Evolutionary conservation across 2,113 vertebrate genomes (phyloP), one percentile per base, ranked within the genome.

Genomic region (Xenus cinereus): DNA sequence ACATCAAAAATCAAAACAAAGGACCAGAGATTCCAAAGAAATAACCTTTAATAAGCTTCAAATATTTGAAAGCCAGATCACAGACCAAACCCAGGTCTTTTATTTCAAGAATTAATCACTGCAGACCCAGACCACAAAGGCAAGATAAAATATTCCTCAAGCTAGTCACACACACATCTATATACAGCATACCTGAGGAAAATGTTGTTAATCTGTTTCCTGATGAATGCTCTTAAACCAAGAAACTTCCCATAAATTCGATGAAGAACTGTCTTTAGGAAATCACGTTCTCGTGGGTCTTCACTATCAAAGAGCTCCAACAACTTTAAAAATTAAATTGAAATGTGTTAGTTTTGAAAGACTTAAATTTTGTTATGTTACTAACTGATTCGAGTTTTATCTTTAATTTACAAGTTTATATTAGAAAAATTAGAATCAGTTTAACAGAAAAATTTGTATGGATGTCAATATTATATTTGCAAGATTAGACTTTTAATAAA

Each of bases 171-270:
- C 26, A 71, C 33, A 32, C 7, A 43, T 18, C 51, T 8, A 27
- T 4, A 53, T 14, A 51, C 27, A 87, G 32, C 81, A 96, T 98
- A 99, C 99, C 99, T 98, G 97, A 99, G 98, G 95, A 99, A 99
- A 97, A 99, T 99, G 98, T 99, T 99, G 98, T 99, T 99, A 82
- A 99, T 99, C 96, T 99, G 99, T 97, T 99, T 99, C 98, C 99
- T 98, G 98, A 99, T 99, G 98, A 99, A 99, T 27, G 99, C 99
- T 96, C 99, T 98, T 94, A 99, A 96, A 54, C 99, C 99, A 3
- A 99, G 98, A 96, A 99, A 99, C 96, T 99, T 99, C 83, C 99
- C 99, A 66, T 99, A 99, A 96, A 99, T 99, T 84, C 99, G 98
- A 96, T 99, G 99, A 83, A 99, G 98, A 94, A 99, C 98, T 5